Percentiles rank a stretch among this genome's conserved stretches.
Conservation (phyloP, 2,888 invertebrate species). For the Tinea pellionella region DNA sequence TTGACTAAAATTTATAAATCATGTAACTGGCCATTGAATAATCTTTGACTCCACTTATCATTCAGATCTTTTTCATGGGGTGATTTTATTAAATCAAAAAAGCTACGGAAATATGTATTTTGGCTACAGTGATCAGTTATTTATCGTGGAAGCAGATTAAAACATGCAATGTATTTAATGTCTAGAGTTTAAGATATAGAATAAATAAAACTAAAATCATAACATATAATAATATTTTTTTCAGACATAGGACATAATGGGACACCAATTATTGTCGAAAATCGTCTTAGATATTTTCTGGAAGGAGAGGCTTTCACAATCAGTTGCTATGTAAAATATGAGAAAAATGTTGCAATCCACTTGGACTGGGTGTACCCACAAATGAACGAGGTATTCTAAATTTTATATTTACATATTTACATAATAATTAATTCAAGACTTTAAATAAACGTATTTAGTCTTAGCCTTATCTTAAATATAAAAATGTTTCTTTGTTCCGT, state of each 20-base stretch:
- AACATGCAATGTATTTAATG: background rate
- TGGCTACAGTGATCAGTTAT: background rate
- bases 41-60: background rate
- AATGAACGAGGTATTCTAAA: conserved; percentile 25
- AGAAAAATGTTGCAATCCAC: conserved; percentile 28
- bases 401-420: background rate
- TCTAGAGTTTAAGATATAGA: background rate
- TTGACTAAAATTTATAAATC: background rate
- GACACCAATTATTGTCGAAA: background rate
- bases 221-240: conserved; percentile 23
- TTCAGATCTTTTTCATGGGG: background rate
- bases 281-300: conserved; percentile 26
- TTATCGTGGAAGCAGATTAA: background rate
- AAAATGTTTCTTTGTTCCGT: too few species aligned
- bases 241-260: conserved; percentile 27
- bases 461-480: too few species aligned
- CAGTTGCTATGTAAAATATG: conserved; percentile 39
- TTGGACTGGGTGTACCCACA: conserved; percentile 34
- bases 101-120: background rate
- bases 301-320: conserved; percentile 42
- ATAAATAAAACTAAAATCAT: conserved; percentile 1
- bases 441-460: too few species aligned
- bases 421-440: background rate
- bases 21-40: background rate
- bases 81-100: background rate